Evolutionary conservation across 1,140 invertebrate genomes (phyloP).

Genomic region (Ceratina australensis): DNA sequence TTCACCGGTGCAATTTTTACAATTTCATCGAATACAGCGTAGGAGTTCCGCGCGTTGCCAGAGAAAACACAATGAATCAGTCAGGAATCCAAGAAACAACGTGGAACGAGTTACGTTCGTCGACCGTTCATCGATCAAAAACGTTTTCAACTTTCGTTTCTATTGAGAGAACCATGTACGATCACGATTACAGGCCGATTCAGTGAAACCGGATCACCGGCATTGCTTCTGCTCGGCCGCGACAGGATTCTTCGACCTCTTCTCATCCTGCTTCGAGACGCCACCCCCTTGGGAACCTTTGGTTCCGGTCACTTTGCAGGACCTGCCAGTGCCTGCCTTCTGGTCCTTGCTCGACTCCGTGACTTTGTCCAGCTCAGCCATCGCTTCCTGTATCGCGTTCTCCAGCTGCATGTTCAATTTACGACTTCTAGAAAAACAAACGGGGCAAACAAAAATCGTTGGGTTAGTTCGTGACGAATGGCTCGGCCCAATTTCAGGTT

Average conservation of each 20-base stretch:
- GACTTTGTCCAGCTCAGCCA: conserved; percentile 85
- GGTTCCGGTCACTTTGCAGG: conserved; percentile 40
- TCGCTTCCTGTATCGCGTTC: conserved; percentile 94
- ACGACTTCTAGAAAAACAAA: conserved; percentile 85
- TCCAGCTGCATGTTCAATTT: conserved; percentile 93
- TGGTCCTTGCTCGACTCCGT: conserved; percentile 57
- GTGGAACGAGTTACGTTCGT: not conserved
- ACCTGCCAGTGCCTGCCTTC: conserved; percentile 47
- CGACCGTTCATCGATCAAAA: not conserved
- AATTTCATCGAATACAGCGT: not conserved
- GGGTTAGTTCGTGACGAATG: conserved; percentile 41
- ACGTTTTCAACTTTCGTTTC: no score
- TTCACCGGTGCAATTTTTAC: not conserved
- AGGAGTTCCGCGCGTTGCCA: not conserved
- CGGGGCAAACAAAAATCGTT: conserved; percentile 56
- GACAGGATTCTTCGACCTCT: conserved; percentile 65
- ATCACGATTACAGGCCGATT: no score
- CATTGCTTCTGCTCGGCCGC: conserved; percentile 63
- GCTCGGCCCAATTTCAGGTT: conserved; percentile 2
- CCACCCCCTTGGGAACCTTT: conserved; percentile 28
- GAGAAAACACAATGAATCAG: not conserved
- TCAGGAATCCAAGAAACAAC: conserved; percentile 5
- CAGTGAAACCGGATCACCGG: conserved; percentile 57
- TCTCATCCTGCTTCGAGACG: conserved; percentile 57
- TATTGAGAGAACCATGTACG: no score